Evolutionary conservation across 1,140 invertebrate genomes (phyloP), one percentile per base, ranked within the genome.

Genomic region (Arctopsyche grandis): DNA sequence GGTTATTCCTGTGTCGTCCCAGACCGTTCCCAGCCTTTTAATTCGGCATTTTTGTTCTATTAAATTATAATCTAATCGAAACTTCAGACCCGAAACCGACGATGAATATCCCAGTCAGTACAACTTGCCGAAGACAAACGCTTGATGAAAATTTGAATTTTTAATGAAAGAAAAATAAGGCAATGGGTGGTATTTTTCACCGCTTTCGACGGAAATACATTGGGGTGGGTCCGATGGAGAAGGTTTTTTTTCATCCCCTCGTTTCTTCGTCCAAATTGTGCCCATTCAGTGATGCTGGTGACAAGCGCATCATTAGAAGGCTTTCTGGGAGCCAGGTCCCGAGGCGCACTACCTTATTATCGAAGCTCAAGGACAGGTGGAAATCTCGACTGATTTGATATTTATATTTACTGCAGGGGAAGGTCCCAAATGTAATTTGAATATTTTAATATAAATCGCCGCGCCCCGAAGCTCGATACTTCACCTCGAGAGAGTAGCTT

Each of bases 301-400:
- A 76, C 79, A 77, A 80, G 74, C 14, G 73, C 74, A 46, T 80
- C 79, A 80, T 80, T 80, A 80, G 79, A 29, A 69, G 66, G 66
- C 79, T 76, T 77, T 63, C 79, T 58, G 22, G 58, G 58, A 79
- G 48, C 56, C 19, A n/a, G 19, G 71, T 3, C 10, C 46, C 71
- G 7, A 5, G 14, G n/a, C 19, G 9, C 58, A 9, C 22, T 26
- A 16, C 69, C 38, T 71, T 43, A 43, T 71, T 43, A 29, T 29
- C 69, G 26, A 52, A 26, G 24, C 56, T 43, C 66, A 7, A 21
- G 70, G 71, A 74, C 58, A 79, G 69, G 63, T 78, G 76, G 26
- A 70, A 69, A 10, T 69, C 43, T 77, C 75, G n/a, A 44, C 60
- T 78, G 74, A 76, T 76, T 76, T 29, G 74, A 76, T 76, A 76